A percentile compares a stretch with the other conserved stretches of the same genome.
Conservation (phyloP, 2,113 vertebrate species). For the Chrysochloris asiatica region DNA sequence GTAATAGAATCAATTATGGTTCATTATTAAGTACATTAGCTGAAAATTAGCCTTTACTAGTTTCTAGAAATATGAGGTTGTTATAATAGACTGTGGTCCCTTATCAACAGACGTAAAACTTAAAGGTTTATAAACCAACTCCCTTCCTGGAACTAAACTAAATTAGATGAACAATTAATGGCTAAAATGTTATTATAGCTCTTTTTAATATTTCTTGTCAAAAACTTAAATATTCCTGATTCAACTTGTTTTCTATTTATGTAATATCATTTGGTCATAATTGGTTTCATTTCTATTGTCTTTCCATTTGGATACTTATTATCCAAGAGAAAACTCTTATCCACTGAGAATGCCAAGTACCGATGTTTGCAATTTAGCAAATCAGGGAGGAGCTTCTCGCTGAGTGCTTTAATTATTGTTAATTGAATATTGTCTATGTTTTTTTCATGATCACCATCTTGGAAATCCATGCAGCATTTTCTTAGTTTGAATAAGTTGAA, state of each 20-base stretch:
- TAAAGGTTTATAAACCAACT: conserved; percentile 63
- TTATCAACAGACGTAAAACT: conserved; percentile 64
- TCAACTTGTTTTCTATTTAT: conserved; percentile 76
- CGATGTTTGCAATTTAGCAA: conserved; percentile 77
- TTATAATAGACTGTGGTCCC: conserved; percentile 67
- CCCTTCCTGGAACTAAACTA: conserved; percentile 61
- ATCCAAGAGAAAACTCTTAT: conserved; percentile 71
- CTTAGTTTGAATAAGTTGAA: conserved; percentile 41
- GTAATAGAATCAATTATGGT: conserved; percentile 73
- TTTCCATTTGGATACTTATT: conserved; percentile 78
- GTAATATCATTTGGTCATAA: conserved; percentile 77
- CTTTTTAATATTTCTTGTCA: conserved; percentile 76
- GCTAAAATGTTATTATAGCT: conserved; percentile 76
- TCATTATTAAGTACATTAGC: conserved; percentile 75
- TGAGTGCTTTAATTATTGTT: conserved; percentile 80
- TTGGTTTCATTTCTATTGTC: conserved; percentile 76
- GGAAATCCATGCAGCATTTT: conserved; percentile 49
- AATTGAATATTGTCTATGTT: conserved; percentile 80
- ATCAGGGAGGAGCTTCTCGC: conserved; percentile 77
- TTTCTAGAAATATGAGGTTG: conserved; percentile 57
- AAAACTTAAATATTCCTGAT: conserved; percentile 75
- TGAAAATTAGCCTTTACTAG: conserved; percentile 69
- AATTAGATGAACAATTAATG: conserved; percentile 78
- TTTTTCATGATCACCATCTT: conserved; percentile 63
- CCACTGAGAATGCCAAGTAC: conserved; percentile 75